Evolutionary conservation across 2,888 invertebrate species (phyloP).

Genomic region (Epinotia bilunana): DNA sequence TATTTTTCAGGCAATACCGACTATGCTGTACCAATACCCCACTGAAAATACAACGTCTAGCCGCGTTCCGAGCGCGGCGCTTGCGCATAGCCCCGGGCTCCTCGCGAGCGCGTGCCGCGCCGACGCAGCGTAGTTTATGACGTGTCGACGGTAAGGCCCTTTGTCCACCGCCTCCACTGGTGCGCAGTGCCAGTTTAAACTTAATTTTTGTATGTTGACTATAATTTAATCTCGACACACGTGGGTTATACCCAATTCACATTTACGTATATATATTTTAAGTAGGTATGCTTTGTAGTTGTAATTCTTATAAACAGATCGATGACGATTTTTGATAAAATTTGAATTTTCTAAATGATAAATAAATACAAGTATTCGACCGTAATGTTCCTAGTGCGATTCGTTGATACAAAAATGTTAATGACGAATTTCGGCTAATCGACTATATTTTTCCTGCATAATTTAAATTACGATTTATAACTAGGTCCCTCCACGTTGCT

Average conservation of each 20-base stretch:
- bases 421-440: not conserved
- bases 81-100: conserved; percentile 11
- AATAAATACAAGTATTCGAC: not conserved
- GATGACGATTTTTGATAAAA: too few relatives aligned
- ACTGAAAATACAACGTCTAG: not conserved
- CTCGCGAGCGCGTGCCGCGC: conserved; percentile 32
- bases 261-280: not conserved
- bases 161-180: not conserved
- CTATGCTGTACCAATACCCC: not conserved
- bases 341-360: not conserved
- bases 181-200: conserved; percentile 1
- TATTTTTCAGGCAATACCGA: not conserved
- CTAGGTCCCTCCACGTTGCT: not conserved
- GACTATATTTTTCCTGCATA: too few relatives aligned
- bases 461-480: not conserved
- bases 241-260: not conserved
- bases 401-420: too few relatives aligned
- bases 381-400: too few relatives aligned
- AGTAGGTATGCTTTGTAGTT: too few relatives aligned
- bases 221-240: not conserved
- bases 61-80: not conserved
- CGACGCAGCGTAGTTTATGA: conserved; percentile 41
- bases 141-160: conserved; percentile 22
- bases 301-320: too few relatives aligned
- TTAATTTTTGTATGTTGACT: not conserved